Base-by-base conservation (phyloP, 2,797 vertebrate genomes). In the Enteromius thamalakanensis region DNA sequence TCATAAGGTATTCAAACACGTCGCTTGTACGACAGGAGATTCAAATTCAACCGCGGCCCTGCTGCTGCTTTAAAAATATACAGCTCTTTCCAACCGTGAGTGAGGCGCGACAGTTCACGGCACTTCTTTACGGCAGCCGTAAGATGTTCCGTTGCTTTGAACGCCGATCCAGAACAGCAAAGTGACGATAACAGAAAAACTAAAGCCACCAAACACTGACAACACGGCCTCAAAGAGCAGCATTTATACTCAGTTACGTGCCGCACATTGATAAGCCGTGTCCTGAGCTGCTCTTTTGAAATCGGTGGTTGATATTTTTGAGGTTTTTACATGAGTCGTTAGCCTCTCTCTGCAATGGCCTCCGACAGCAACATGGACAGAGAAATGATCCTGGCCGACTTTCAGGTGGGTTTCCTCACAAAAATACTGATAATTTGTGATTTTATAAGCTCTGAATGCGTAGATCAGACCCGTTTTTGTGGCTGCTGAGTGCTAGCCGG, bases 301-400 rank as follows among this genome's bases (percentile, higher is more conserved):
- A 76, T 55, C 76, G 83, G 87, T 81, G 60, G 68, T 80, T 83
- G 40, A 82, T 78, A 71, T 76, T 80, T 68, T 67, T 7, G 45
- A 9, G n/a, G 6, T 76, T 84, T 85, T 80, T 87, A 86, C 87
- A 88, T 87, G 86, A 87, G 79, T 87, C 84, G 78, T 94, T 94
- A 93, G 91, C 93, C 89, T 92, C 91, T 93, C 93, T 96, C 96
- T 92, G 97, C 96, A 93, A 98, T 98, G 97, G 97, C 97, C 96
- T 98, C 97, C 97, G 92, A 93, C 71, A 95, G 92, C 93, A 98
- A 97, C 96, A 98, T 97, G 97, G 97, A 99, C 91, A 94, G 98
- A 93, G 98, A 99, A 90, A 98, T 99, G 96, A 99, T 99, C 89
- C 88, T 99, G 94, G 98, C 98, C 86, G 97, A 99, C 93, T 99